A percentile compares a stretch with the other conserved stretches of the same genome.
phyloP scores from a whole-genome alignment of 2,888 invertebrate genomes.

The Pyrocoelia pectoralis region DNA sequence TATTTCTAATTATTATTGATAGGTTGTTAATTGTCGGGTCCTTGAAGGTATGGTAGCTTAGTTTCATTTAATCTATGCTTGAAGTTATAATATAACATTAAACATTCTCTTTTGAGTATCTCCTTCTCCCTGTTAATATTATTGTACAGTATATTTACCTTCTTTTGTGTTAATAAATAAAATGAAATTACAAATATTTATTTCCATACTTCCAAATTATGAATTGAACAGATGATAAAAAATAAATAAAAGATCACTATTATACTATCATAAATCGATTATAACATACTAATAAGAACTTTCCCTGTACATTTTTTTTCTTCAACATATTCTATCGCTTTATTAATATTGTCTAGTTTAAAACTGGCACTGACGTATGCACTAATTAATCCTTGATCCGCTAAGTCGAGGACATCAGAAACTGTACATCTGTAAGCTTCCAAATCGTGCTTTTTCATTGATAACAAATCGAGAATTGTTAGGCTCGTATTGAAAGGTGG shows the following conservation, averaged over 20 bases:
- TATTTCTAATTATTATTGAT: too few relatives aligned
- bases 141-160: not conserved
- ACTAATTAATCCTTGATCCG: slow-evolving; percentile 67
- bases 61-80: too few relatives aligned
- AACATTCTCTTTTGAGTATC: too few relatives aligned
- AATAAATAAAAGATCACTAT: not conserved
- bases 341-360: slow-evolving; percentile 65
- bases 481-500: slow-evolving; percentile 51
- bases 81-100: too few relatives aligned
- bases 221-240: not conserved
- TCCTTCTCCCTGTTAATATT: not conserved
- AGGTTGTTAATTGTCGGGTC: too few relatives aligned
- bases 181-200: not conserved
- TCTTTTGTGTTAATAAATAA: not conserved
- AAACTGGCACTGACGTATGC: slow-evolving; percentile 66
- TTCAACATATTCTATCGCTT: slow-evolving; percentile 66
- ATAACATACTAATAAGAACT: slow-evolving; percentile 60
- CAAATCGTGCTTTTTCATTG: slow-evolving; percentile 59
- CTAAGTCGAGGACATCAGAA: slow-evolving; percentile 66
- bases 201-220: not conserved
- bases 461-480: slow-evolving; percentile 51
- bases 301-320: slow-evolving; percentile 69
- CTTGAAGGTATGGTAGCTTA: too few relatives aligned
- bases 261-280: not conserved
- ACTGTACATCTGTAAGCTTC: slow-evolving; percentile 63